Evolutionary conservation across 2,888 invertebrate species (phyloP), one percentile per base, ranked within the genome.

Genomic region (Xylophagus ater): DNA sequence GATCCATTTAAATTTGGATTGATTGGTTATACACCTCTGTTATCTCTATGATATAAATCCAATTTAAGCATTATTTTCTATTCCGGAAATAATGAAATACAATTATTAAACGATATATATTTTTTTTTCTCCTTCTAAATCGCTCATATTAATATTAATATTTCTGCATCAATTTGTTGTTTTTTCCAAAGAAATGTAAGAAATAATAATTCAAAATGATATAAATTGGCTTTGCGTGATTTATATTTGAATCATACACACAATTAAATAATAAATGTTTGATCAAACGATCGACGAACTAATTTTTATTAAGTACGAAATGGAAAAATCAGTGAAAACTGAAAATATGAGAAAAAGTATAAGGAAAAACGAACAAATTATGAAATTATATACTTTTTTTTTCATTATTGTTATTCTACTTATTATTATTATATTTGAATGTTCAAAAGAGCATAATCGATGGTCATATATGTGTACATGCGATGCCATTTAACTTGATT

Each of bases 221-320:
- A 21, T 34, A 28, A 39, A 26, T 26, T 26, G 17, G 13, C 21
- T 21, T 40, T 34, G 40, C 40, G 40, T 40, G 40, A 40, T 34
- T 40, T 40, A 28, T 28, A 34, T 21, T 19, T 20, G n/a, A n/a
- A n/a, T n/a, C n/a, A n/a, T n/a, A n/a, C 15, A 15, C 20, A 26
- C 34, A 29, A 40, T 40, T 40, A 40, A 40, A 33, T 26, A 40
- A 40, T 40, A 40, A 40, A 24, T 32, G 38, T 15, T n/a, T 29
- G 40, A 40, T 40, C 40, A 40, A 40, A 34, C 40, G 40, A 23
- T 40, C 40, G 28, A 34, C n/a, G n/a, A n/a, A n/a, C n/a, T n/a
- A n/a, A n/a, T n/a, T n/a, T n/a, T n/a, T n/a, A 34, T 20, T 15
- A 23, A 29, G 28, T 40, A 28, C 34, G 10, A 34, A 34, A 29